Conservation (phyloP, 1,140 invertebrate species). For the Neodiprion pinetum region DNA sequence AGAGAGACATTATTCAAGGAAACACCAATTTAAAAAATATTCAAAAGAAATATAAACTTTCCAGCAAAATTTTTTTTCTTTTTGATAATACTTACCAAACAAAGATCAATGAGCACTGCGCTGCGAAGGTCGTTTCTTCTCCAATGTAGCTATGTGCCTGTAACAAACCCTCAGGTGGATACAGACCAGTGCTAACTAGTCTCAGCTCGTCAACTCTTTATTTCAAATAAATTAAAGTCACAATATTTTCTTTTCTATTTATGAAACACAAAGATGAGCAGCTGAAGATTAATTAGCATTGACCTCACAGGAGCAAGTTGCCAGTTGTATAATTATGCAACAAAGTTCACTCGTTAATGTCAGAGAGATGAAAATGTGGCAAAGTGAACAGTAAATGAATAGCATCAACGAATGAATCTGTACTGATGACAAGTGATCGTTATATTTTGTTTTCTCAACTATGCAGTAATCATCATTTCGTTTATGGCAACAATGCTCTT, state of each 20-base stretch:
- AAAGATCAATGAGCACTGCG: constrained; percentile 50
- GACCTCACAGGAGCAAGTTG: constrained; percentile 52
- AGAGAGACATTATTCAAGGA: not conserved
- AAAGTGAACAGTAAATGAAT: no score
- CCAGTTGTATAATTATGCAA: not conserved
- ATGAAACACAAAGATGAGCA: constrained; percentile 24
- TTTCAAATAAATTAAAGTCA: constrained; percentile 27
- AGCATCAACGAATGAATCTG: no score
- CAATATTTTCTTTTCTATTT: constrained; percentile 28
- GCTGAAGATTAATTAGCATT: constrained; percentile 56
- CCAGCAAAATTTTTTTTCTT: not conserved
- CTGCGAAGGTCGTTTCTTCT: constrained; percentile 55
- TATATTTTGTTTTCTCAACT: no score
- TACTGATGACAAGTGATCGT: no score
- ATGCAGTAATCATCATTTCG: not conserved
- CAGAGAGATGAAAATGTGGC: no score
- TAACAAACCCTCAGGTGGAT: constrained; percentile 76
- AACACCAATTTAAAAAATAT: not conserved
- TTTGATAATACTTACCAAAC: constrained; percentile 52
- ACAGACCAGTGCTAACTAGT: constrained; percentile 58
- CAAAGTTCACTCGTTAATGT: no score
- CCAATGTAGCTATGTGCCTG: constrained; percentile 63
- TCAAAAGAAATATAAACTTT: not conserved
- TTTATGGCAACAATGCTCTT: constrained; percentile 44
- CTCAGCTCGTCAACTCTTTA: constrained; percentile 42